Percentiles rank a stretch among this genome's conserved stretches.
phyloP scores from a whole-genome alignment of 1,140 invertebrate species.

The Dendroctonus valens region DNA sequence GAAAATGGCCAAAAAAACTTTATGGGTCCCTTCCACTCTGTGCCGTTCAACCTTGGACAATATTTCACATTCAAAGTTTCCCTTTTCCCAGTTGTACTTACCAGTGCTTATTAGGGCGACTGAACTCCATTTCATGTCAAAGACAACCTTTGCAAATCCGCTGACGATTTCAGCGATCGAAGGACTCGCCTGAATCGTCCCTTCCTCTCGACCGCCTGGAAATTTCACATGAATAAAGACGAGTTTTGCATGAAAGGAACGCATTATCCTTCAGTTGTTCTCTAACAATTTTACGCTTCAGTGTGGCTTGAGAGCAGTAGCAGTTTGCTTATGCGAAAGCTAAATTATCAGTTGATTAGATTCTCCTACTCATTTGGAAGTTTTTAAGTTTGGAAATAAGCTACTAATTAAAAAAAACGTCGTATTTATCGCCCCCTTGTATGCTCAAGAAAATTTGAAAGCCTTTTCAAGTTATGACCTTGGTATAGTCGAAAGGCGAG shows the following conservation, averaged over 20 bases:
- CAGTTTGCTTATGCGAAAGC: too few relatives aligned
- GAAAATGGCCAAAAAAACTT: background rate
- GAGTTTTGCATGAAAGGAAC: background rate
- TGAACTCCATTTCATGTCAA: constrained; percentile 49
- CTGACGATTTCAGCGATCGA: constrained; percentile 41
- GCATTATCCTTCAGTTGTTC: too few relatives aligned
- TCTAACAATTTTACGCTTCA: too few relatives aligned
- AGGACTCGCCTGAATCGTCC: constrained; percentile 18
- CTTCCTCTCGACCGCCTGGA: background rate
- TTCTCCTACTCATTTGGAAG: too few relatives aligned
- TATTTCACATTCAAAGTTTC: background rate
- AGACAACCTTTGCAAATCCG: constrained; percentile 41
- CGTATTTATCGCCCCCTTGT: too few relatives aligned
- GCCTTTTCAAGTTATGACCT: background rate
- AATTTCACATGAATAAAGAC: background rate
- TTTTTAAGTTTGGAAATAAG: too few relatives aligned
- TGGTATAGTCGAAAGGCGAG: background rate
- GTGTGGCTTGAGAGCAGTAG: too few relatives aligned
- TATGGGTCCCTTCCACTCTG: background rate
- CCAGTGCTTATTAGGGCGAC: constrained; percentile 46
- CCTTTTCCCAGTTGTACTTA: constrained; percentile 34
- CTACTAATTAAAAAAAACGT: too few relatives aligned
- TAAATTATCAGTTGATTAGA: too few relatives aligned
- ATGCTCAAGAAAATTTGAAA: too few relatives aligned
- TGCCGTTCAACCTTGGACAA: too few relatives aligned